Conservation (phyloP, 2,113 vertebrate genomes). For the Suncus etruscus region DNA sequence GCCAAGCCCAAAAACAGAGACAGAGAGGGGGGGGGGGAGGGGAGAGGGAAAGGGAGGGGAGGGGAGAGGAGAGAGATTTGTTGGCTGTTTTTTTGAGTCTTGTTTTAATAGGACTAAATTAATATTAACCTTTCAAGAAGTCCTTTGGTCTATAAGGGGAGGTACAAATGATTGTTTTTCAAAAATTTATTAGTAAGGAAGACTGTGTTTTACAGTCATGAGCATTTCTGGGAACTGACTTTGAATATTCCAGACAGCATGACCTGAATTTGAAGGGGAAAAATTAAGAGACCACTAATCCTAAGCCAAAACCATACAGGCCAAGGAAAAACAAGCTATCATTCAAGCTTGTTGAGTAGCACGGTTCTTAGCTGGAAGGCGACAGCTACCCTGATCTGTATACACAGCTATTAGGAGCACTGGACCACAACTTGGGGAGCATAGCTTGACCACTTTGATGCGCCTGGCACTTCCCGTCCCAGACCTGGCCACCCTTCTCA, state of each 20-base stretch:
- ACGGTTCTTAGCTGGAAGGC: background rate
- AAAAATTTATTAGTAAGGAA: slow-evolving; percentile 54
- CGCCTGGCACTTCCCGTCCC: background rate
- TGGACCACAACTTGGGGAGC: background rate
- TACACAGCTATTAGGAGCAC: background rate
- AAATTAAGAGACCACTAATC: background rate
- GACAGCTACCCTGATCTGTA: background rate
- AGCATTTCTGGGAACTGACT: slow-evolving; percentile 71
- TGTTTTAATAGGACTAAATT: slow-evolving; percentile 19
- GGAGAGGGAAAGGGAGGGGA: too few species aligned
- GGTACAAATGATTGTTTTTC: slow-evolving; percentile 48
- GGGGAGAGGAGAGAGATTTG: background rate
- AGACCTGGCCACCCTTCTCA: background rate
- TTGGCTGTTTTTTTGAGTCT: background rate
- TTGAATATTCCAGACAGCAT: slow-evolving; percentile 39
- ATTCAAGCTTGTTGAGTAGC: background rate
- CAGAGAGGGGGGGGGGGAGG: too few species aligned
- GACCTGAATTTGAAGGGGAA: slow-evolving; percentile 59
- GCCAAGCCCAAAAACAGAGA: too few species aligned
- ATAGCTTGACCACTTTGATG: background rate
- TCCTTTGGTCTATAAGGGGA: slow-evolving; percentile 1
- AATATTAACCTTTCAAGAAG: slow-evolving; percentile 38
- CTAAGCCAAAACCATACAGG: slow-evolving; percentile 60
- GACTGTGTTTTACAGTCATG: background rate
- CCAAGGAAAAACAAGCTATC: slow-evolving; percentile 2